Base-by-base conservation (phyloP, 2,797 vertebrate genomes). In the Malacoraja senta region DNA sequence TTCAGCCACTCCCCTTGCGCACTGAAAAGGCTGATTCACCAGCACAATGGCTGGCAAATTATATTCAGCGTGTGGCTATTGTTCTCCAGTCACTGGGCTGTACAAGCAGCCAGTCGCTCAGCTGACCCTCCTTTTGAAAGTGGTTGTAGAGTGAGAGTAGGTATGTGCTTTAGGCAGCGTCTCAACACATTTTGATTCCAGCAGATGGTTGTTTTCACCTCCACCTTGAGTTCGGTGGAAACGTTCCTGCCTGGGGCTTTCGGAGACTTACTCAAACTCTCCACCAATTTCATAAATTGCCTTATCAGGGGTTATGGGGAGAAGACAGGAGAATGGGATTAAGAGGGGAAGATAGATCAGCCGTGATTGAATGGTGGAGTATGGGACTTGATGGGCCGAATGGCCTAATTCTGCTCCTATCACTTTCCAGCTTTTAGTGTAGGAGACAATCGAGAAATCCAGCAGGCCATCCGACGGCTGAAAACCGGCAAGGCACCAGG, bases 21-120 rank as follows among this genome's bases (percentile, higher is more conserved):
- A 65, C 8, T 65, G 84, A 86, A 63, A n/a, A 63, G n/a, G 29
- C 61, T 88, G 84, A 88, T 88, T 88, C 84, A 65, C 84, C n/a
- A 19, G n/a, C 61, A 88, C 61, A 68, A 68, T 88, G 84, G n/a
- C 84, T 68, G 84, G n/a, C 15, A 88, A 88, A 88, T 88, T 88
- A 68, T 65, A 65, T 68, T 68, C 63, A 68, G 84, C 32, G 10
- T 35, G n/a, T 1, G 63, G 63, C 84, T n/a, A 88, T 88, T 88
- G 84, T 88, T 88, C n/a, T 32, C n/a, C 84, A 88, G 63, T 88
- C 63, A 88, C n/a, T 8, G 7, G n/a, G 61, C 63, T 88, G 84
- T 88, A 61, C 63, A 88, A 88, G 68, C 63, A 88, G 32, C 19
- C 84, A 88, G 32, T 68, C 17, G 65, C 10, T 88, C 84, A 21